Percentiles rank a stretch among this genome's conserved stretches.
Evolutionary conservation across 64 coral and sea anemone genomes (phyloP).

Genomic region (Stichodactyla helianthus): DNA sequence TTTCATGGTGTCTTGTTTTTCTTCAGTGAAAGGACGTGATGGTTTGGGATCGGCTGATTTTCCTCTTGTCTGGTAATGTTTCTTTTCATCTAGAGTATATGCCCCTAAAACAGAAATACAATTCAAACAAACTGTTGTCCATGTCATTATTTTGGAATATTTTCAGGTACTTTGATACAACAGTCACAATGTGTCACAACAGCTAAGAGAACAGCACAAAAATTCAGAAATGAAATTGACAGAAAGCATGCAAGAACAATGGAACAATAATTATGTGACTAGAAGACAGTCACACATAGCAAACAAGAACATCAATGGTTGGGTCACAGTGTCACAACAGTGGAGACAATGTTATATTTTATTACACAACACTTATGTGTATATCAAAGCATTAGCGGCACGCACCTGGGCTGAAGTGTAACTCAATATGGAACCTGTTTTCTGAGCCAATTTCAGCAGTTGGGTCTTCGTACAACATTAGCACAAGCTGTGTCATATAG

Average conservation of each 20-base stretch:
- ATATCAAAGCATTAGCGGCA: not conserved
- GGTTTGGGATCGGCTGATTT: slow-evolving; percentile 1
- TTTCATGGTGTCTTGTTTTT: not conserved
- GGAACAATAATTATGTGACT: too few species aligned
- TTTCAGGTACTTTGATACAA: not conserved
- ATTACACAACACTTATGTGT: not conserved
- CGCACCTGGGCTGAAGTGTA: slow-evolving; percentile 87
- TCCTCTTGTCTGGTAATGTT: not conserved
- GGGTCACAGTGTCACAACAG: not conserved
- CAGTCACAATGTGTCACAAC: not conserved
- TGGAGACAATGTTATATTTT: not conserved
- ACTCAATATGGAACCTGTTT: slow-evolving; percentile 87
- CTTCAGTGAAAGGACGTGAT: slow-evolving; percentile 1
- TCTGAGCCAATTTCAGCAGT: slow-evolving; percentile 71
- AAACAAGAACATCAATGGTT: too few species aligned
- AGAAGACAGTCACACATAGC: too few species aligned
- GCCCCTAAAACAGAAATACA: not conserved
- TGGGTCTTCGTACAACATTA: slow-evolving; percentile 95
- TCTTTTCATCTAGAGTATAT: slow-evolving; percentile 5
- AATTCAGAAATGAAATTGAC: too few species aligned
- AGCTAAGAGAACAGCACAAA: not conserved
- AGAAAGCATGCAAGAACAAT: too few species aligned
- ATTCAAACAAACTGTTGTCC: not conserved
- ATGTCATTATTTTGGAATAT: not conserved
- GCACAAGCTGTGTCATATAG: slow-evolving; percentile 98